Percentiles rank a stretch among this genome's conserved stretches.
Evolutionary conservation across 2,888 invertebrate species (phyloP).

Genomic region (Troides helena): DNA sequence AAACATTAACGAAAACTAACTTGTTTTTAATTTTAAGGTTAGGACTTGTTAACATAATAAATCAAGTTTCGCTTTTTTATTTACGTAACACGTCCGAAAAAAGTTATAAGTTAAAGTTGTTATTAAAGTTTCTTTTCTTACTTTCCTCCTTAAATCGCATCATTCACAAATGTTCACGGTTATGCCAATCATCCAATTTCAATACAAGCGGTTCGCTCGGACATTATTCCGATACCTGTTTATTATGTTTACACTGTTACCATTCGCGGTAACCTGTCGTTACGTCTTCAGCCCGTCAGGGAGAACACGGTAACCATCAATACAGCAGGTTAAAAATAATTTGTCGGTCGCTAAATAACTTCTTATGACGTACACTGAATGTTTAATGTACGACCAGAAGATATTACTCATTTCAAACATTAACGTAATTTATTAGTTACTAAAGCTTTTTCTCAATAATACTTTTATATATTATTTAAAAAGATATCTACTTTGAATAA

Average conservation of each 20-base stretch:
- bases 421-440: too few species aligned
- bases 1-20: too few species aligned
- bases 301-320: conserved; percentile 1
- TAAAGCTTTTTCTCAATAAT: too few species aligned
- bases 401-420: background rate
- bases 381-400: background rate
- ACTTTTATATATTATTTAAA: too few species aligned
- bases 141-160: background rate
- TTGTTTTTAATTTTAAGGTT: too few species aligned
- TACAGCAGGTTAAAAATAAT: background rate
- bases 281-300: conserved; percentile 34
- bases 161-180: conserved; percentile 37
- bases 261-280: conserved; percentile 49
- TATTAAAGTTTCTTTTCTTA: background rate
- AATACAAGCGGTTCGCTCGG: conserved; percentile 48
- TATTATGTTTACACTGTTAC: conserved; percentile 59
- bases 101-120: background rate
- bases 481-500: too few species aligned
- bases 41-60: background rate
- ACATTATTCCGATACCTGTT: conserved; percentile 53
- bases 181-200: conserved; percentile 65
- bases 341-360: background rate
- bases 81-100: background rate
- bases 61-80: background rate
- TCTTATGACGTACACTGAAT: background rate